Conservation (phyloP, 2,113 vertebrate species). For the Tonatia bakeri region DNA sequence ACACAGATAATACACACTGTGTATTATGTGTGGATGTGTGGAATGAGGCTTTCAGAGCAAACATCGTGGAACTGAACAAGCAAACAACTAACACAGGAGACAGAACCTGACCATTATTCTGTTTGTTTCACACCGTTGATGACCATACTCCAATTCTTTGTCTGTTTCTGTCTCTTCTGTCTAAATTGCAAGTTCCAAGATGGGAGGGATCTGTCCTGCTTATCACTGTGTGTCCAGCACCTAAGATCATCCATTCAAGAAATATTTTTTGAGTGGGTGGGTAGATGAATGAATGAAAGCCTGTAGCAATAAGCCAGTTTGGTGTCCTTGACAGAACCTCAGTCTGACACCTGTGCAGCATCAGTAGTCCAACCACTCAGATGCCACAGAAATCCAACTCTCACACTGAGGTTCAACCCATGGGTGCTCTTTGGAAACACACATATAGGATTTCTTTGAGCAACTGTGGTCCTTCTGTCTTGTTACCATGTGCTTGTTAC, state of each 20-base stretch:
- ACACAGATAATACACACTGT: background rate
- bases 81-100: background rate
- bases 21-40: no score
- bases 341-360: background rate
- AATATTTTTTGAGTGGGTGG: background rate
- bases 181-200: background rate
- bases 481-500: background rate
- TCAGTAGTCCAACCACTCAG: background rate
- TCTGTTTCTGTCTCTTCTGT: background rate
- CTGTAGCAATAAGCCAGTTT: background rate
- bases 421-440: background rate
- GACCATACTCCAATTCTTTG: background rate
- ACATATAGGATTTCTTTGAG: background rate
- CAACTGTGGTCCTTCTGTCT: background rate
- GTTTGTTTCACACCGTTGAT: background rate
- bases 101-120: background rate
- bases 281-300: background rate
- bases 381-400: background rate
- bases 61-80: background rate
- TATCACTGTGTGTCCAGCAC: background rate
- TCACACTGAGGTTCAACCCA: background rate
- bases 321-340: background rate
- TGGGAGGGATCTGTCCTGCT: background rate
- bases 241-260: background rate
- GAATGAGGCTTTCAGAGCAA: background rate